Evolutionary conservation across 2,113 vertebrate species (phyloP), one percentile per base, ranked within the genome.

Genomic region (Chaenogobius annularis): DNA sequence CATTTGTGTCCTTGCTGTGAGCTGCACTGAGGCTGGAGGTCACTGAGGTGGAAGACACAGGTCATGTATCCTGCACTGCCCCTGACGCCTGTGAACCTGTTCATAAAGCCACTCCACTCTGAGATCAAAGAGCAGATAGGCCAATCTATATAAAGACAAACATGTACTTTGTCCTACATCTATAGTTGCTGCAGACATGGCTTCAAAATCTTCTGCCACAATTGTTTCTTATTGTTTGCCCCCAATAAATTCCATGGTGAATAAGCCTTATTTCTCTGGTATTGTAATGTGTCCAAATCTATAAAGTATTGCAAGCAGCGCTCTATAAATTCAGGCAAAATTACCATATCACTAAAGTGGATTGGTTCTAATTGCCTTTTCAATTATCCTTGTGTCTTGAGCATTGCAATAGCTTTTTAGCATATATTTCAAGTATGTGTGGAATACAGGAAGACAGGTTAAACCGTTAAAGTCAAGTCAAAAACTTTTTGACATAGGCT

Each of bases 1-100:
- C n/a, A n/a, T n/a, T 31, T 31, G 26, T 4, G 84, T 85, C 84
- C 86, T 92, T 87, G 83, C 84, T 80, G 0, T 31, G 40, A 86
- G 81, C 80, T 67, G 74, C 73, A 74, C 66, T 75, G 69, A 68
- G 71, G 72, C 80, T 81, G 78, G 59, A 74, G 75, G 85, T 87
- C 68, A 70, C 74, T 73, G 78, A 88, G 85, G 89, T 89, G 73
- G 71, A 68, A 71, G 81, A 86, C 89, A 83, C 83, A 81, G 78
- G 77, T 74, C 73, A 69, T 88, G 84, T 87, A 80, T 78, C 77
- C 5, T 68, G 72, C 81, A 75, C 85, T 80, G 82, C 75, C 75
- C 82, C 73, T 86, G 77, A 89, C 81, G 86, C 54, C 50, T 83
- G 81, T 77, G 82, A 83, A 37, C 77, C 70, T 69, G 50, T 64